Conservation (phyloP, 2,888 invertebrate species). For the Tenthredo distinguenda region DNA sequence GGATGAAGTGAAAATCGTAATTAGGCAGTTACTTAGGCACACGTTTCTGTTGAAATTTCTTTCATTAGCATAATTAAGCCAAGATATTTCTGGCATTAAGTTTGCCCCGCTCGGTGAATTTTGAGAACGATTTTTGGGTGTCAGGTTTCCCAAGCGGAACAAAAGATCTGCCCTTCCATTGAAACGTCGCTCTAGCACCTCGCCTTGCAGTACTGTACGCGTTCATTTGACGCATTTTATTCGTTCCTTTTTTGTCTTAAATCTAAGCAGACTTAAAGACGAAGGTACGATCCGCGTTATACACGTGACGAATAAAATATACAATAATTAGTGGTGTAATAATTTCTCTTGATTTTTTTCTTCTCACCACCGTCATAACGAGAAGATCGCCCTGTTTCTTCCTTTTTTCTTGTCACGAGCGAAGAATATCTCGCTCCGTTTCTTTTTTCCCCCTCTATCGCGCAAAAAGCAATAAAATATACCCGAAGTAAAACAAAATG, state of each 20-base stretch:
- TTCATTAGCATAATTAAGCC: slow-evolving; percentile 46
- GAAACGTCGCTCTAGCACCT: slow-evolving; percentile 78
- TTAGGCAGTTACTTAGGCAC: slow-evolving; percentile 45
- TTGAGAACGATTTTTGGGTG: slow-evolving; percentile 77
- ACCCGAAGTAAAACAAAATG: background rate
- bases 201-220: slow-evolving; percentile 68
- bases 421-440: background rate
- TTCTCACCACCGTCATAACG: background rate
- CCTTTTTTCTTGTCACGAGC: background rate
- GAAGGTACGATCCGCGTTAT: slow-evolving; percentile 58
- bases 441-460: background rate
- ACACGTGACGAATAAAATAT: slow-evolving; percentile 2
- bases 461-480: background rate
- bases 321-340: background rate
- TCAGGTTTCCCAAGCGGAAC: slow-evolving; percentile 72
- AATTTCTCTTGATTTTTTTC: background rate
- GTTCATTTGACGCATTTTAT: slow-evolving; percentile 66
- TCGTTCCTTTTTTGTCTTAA: slow-evolving; percentile 69
- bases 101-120: slow-evolving; percentile 64
- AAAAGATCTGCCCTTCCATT: slow-evolving; percentile 74
- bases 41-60: slow-evolving; percentile 19
- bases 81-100: background rate
- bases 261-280: slow-evolving; percentile 70
- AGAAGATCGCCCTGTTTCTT: background rate
- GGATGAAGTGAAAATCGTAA: slow-evolving; percentile 1